Evolutionary conservation across 2,797 vertebrate species (phyloP).

Genomic region (Rhabdophis nuchalis): DNA sequence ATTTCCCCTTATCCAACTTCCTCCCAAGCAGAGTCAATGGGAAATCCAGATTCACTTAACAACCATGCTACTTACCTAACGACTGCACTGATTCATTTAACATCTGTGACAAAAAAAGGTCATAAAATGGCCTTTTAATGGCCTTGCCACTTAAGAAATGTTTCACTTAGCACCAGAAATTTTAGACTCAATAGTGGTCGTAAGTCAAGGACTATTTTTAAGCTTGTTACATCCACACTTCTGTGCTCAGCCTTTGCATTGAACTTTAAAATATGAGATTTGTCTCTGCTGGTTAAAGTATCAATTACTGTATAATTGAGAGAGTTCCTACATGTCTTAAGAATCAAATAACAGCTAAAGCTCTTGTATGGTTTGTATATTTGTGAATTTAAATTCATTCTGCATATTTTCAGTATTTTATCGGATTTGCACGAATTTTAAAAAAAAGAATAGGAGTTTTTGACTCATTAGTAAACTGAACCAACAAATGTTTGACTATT

Average conservation of each 20-base stretch:
- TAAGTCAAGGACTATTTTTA: not conserved
- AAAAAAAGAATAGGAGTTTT: not conserved
- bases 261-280: not conserved
- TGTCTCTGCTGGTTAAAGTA: slow-evolving; percentile 1
- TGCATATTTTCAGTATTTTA: not conserved
- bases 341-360: not conserved
- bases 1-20: not conserved
- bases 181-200: not conserved
- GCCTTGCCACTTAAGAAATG: not conserved
- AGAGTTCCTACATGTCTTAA: not conserved
- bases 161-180: not conserved
- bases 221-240: not conserved
- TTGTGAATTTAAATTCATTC: not conserved
- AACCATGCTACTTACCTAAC: not conserved
- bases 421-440: not conserved
- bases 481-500: not conserved
- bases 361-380: not conserved
- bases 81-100: not conserved
- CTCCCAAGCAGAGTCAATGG: not conserved
- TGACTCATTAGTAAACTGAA: not conserved
- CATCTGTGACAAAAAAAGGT: not conserved
- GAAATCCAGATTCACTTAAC: not conserved
- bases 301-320: not conserved
- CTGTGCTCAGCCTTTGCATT: not conserved
- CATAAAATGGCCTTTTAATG: not conserved